Percentiles rank a stretch among this genome's conserved stretches.
Evolutionary conservation across 2,113 vertebrate genomes (phyloP).

Genomic region (Sula dactylatra): DNA sequence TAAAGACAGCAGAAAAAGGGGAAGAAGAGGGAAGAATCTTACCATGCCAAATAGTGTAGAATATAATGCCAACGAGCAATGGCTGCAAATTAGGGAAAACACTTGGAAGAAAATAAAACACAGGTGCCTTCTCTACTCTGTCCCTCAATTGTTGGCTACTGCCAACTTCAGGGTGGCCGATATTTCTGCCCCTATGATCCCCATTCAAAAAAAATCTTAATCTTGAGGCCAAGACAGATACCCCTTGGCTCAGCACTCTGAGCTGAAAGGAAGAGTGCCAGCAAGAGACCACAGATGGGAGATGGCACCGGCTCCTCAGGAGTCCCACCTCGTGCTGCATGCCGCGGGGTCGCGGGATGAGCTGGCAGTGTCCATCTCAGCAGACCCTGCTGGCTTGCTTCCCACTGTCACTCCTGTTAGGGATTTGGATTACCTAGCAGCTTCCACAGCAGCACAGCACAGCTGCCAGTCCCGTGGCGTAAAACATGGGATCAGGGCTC

Average conservation of each 20-base stretch:
- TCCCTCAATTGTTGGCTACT: not conserved
- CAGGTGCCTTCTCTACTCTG: not conserved
- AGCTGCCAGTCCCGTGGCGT: not conserved
- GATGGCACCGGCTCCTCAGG: not conserved
- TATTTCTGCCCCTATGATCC: not conserved
- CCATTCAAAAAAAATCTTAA: not conserved
- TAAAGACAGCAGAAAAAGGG: not conserved
- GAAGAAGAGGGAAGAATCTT: not conserved
- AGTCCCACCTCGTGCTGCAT: not conserved
- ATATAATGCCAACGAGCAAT: not conserved
- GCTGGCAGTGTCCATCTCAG: not conserved
- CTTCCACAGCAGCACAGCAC: not conserved
- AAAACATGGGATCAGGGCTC: not conserved
- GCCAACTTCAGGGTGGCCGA: not conserved
- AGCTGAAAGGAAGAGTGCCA: not conserved
- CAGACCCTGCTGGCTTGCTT: not conserved
- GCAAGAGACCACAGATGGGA: slow-evolving; percentile 27
- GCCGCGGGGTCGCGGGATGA: fast-evolving
- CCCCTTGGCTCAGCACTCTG: not conserved
- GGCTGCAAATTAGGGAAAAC: not conserved
- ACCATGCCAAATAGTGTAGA: not conserved
- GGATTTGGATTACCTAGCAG: not conserved
- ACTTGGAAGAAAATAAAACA: not conserved
- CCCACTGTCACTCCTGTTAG: not conserved
- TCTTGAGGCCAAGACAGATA: not conserved